Conservation (phyloP, 1,140 invertebrate species). For the Dolichoris vasculosae region DNA sequence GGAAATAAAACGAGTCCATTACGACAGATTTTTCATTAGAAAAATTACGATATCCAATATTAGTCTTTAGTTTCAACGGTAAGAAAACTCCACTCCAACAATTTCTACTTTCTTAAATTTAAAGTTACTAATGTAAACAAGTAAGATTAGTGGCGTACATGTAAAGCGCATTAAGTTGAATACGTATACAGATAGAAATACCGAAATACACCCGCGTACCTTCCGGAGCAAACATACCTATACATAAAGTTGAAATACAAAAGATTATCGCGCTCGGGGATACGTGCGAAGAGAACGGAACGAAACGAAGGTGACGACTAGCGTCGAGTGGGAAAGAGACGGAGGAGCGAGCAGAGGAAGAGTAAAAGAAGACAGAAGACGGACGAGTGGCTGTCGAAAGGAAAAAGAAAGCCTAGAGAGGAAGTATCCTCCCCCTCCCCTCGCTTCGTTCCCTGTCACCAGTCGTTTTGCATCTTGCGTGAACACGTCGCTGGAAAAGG, state of each 20-base stretch:
- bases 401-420: neutral
- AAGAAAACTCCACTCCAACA: too few relatives aligned
- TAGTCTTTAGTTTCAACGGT: too few relatives aligned
- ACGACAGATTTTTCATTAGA: too few relatives aligned
- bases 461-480: slow-evolving; percentile 31
- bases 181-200: neutral
- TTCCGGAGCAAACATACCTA: neutral
- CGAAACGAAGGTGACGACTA: neutral
- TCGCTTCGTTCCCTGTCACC: neutral
- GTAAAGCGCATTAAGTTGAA: neutral
- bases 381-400: neutral
- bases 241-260: neutral
- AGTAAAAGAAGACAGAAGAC: neutral
- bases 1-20: too few relatives aligned
- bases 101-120: too few relatives aligned
- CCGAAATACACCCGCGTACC: neutral
- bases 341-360: neutral
- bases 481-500: neutral
- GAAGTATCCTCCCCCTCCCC: neutral
- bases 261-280: slow-evolving; percentile 2
- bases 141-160: neutral
- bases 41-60: too few relatives aligned
- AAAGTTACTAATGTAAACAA: too few relatives aligned
- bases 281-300: neutral
- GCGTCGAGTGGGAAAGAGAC: neutral